Evolutionary conservation across 2,888 invertebrate species (phyloP), one percentile per base, ranked within the genome.

Genomic region (Amphimallon solstitiale): DNA sequence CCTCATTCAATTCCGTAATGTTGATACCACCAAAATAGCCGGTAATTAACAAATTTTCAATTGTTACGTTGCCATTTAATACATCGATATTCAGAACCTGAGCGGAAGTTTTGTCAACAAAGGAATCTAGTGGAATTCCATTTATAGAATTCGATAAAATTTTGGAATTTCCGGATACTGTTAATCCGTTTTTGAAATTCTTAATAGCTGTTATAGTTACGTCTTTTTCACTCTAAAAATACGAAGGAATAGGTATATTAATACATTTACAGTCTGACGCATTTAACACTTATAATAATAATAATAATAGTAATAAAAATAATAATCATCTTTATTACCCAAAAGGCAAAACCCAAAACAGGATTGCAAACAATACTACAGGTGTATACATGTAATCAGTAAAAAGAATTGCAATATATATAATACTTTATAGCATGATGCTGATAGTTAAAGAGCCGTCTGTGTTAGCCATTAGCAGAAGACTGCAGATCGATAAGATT

Each of bases 61-160:
- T 84, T 48, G 76, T 77, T 0, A 86, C 78, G 56, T 82, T 77
- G 0, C 84, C 84, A 2, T 81, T 77, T 1, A 86, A 70, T 6
- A 74, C 70, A 5, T 78, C 74, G 0, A 85, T 63, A 46, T 80
- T 73, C 0, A 89, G 73, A 0, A 76, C 70, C 77, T 88, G 87
- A 1, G 81, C 77, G 0, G 84, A 84, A 52, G 85, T 81, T 66
- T 80, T 78, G 1, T 86, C 85, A 0, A 87, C 75, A 67, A 88
- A 84, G 2, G 82, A 77, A 0, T 82, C 74, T 0, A 86, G 67
- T 0, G 78, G 70, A 63, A 85, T 82, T 10, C 80, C 78, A 71
- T 84, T 86, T 0, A 89, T 79, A 2, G 72, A 72, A 2, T 79
- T 79, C 9, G 84, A 83, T 21, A 73, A 66, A 0, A 88, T 75